Evolutionary conservation across 2,113 vertebrate genomes (phyloP).

Genomic region (Jacana jacana): DNA sequence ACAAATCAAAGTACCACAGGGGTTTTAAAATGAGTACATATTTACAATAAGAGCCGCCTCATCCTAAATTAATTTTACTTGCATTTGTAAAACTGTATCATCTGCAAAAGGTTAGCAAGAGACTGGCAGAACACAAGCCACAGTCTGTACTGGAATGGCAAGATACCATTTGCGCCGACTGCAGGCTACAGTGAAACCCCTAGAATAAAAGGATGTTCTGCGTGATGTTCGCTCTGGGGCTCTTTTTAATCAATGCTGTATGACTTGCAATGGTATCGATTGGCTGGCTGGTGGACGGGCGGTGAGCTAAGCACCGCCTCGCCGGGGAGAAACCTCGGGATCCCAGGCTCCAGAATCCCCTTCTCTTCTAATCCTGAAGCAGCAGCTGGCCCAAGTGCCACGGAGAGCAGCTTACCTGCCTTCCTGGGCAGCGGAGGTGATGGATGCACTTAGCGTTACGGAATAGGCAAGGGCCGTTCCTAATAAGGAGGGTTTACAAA

Average conservation of each 20-base stretch:
- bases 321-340: background rate
- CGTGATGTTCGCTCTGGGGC: background rate
- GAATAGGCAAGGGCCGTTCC: conserved; percentile 11
- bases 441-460: background rate
- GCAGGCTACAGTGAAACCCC: conserved; percentile 42
- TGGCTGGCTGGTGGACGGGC: conserved; percentile 16
- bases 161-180: conserved; percentile 38
- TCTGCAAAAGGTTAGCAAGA: conserved; percentile 61
- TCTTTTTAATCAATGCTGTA: background rate
- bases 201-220: conserved; percentile 8
- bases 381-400: conserved; percentile 50
- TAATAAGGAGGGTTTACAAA: conserved; percentile 55
- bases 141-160: conserved; percentile 35
- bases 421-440: conserved; percentile 14
- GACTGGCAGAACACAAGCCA: conserved; percentile 52
- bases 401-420: background rate
- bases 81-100: conserved; percentile 51
- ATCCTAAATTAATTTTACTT: conserved; percentile 79
- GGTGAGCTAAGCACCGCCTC: background rate
- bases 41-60: conserved; percentile 89
- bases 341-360: background rate
- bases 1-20: conserved; percentile 91
- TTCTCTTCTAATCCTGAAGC: conserved; percentile 40
- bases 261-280: background rate
- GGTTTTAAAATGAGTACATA: conserved; percentile 87